Percentiles rank a stretch among this genome's conserved stretches.
Evolutionary conservation across 2,797 vertebrate species (phyloP).

Genomic region (Phylloscopus collybita): DNA sequence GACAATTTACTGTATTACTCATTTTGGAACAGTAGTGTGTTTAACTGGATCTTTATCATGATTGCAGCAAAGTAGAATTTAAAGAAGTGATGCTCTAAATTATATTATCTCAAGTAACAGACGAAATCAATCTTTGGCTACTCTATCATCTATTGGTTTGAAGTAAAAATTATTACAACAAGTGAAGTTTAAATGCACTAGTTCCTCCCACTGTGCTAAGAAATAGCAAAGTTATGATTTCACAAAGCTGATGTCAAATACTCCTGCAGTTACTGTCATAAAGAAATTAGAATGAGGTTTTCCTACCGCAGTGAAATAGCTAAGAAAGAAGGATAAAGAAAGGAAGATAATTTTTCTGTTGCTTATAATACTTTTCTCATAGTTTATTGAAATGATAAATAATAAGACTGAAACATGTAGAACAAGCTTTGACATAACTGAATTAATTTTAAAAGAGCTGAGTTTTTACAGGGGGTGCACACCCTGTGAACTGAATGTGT

Average conservation of each 20-base stretch:
- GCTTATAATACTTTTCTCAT: not conserved
- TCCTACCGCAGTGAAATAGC: conserved; percentile 1
- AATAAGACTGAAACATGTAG: conserved; percentile 3
- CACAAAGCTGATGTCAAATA: conserved; percentile 11
- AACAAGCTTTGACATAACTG: not conserved
- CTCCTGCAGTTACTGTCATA: not conserved
- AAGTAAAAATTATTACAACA: not conserved
- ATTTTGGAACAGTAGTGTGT: not conserved
- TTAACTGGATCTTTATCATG: not conserved
- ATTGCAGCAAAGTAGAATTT: not conserved
- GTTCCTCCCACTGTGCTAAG: not conserved
- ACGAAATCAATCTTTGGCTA: not conserved
- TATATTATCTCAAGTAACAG: not conserved
- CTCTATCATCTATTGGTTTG: not conserved
- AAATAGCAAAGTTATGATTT: conserved; percentile 58
- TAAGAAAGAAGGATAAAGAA: conserved; percentile 25
- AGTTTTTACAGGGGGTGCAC: not conserved
- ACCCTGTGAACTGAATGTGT: not conserved
- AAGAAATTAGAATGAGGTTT: conserved; percentile 41
- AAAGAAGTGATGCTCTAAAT: not conserved
- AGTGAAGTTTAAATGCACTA: not conserved
- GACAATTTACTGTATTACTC: not conserved
- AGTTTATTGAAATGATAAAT: conserved; percentile 47
- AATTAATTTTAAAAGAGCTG: conserved; percentile 48
- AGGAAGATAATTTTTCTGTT: conserved; percentile 1